A percentile compares a stretch with the other conserved stretches of the same genome.
These are phyloP conservation scores for Tetrapedia diversipes DNA, from an alignment of 2,888 invertebrate genomes.

Conservation along the genomic window DNA sequence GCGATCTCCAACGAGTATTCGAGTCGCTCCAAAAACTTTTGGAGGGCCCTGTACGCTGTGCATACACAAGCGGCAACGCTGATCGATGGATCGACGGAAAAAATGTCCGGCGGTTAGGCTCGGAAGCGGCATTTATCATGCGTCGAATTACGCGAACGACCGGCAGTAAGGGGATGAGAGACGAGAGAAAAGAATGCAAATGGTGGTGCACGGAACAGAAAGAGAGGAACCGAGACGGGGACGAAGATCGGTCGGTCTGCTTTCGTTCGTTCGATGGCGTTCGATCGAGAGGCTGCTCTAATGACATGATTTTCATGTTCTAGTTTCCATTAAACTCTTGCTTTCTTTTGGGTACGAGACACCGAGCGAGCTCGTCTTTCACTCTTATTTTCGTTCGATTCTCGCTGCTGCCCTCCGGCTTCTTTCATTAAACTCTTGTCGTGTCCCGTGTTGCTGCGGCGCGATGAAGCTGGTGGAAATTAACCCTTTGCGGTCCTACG, in stretches of 20 bases:
- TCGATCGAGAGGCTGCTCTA: constrained; percentile 19
- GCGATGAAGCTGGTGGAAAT: constrained; percentile 5
- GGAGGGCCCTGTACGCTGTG: no score
- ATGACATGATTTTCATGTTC: constrained; percentile 49
- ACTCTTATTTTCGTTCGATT: constrained; percentile 45
- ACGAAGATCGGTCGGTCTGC: no score
- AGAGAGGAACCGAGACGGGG: not conserved
- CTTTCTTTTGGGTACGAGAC: constrained; percentile 34
- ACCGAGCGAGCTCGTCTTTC: constrained; percentile 37
- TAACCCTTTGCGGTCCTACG: constrained; percentile 4
- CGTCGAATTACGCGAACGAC: constrained; percentile 27
- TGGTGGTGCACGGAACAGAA: not conserved
- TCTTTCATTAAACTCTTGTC: constrained; percentile 29
- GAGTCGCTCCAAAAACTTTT: no score
- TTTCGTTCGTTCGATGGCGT: not conserved
- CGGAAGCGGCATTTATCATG: constrained; percentile 34
- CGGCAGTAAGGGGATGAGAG: not conserved
- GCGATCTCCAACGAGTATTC: no score
- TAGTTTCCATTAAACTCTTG: constrained; percentile 49
- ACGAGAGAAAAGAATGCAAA: not conserved
- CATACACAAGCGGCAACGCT: no score
- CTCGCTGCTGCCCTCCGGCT: not conserved
- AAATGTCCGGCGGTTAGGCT: constrained; percentile 8
- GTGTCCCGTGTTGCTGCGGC: not conserved
- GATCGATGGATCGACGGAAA: constrained; percentile 22